These are phyloP conservation scores for Idaea straminata DNA, from an alignment of 2,888 invertebrate genomes.

Conservation along the genomic window DNA sequence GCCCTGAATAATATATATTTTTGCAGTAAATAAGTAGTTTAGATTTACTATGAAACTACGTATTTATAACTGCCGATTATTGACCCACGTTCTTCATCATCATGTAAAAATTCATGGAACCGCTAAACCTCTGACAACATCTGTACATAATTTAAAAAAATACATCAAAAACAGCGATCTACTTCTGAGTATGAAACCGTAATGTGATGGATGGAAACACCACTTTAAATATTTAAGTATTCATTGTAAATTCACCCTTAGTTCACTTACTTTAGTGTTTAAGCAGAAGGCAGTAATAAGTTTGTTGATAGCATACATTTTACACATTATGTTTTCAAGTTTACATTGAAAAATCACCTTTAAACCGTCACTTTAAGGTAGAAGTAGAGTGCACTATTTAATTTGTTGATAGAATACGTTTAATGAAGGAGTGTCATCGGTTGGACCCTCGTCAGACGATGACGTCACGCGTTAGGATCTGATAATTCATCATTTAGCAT, in stretches of 20 bases:
- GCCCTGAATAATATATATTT: no score
- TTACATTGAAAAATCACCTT: background rate
- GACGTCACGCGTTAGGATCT: slow-evolving; percentile 21
- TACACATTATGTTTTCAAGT: background rate
- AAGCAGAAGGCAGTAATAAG: background rate
- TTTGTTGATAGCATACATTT: background rate
- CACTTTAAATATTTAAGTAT: background rate
- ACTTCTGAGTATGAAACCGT: background rate
- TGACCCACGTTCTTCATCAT: background rate
- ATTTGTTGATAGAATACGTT: slow-evolving; percentile 15
- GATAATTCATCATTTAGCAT: slow-evolving; percentile 22
- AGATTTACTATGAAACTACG: no score
- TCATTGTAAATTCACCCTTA: background rate
- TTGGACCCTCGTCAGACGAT: slow-evolving; percentile 22
- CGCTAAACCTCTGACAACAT: background rate
- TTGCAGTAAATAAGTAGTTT: no score
- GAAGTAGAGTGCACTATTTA: background rate
- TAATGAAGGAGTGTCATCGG: slow-evolving; percentile 24
- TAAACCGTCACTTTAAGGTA: background rate
- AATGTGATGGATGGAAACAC: background rate
- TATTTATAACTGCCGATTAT: no score
- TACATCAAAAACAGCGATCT: background rate
- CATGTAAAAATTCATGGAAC: background rate
- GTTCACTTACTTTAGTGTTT: background rate
- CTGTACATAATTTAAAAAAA: slow-evolving; percentile 1